Evolutionary conservation across 2,113 vertebrate genomes (phyloP), one percentile per base, ranked within the genome.

Genomic region (Syngnathus floridae): DNA sequence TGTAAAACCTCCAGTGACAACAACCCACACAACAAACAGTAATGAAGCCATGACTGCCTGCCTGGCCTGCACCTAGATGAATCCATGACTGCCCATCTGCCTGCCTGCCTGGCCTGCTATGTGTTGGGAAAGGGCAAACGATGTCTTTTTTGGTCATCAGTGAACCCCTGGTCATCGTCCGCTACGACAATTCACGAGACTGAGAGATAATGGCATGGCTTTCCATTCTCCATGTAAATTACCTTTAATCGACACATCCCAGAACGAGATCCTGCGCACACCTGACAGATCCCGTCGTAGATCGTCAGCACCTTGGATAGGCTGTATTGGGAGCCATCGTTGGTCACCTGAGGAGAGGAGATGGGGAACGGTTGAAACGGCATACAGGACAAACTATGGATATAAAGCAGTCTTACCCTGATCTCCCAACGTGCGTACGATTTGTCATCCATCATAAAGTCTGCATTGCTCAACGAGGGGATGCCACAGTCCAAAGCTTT

Each of bases 171-270:
- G 40, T 4, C 13, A n/a, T 19, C 5, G 35, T 37, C 5, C 8
- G 37, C 35, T 19, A 37, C 38, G 57, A 4, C 7, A 35, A 56
- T 43, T 41, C 19, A 41, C n/a, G 12, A n/a, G 38, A 21, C 4
- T n/a, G n/a, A 31, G 36, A 7, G 46, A 45, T 48, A 6, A 40
- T 43, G 12, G n/a, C 12, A 22, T 9, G 37, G 37, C 19, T 38
- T 41, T 62, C 13, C 4, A 21, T 57, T 55, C 55, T 12, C 1
- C 21, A 49, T 31, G 45, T 2, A 6, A 85, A 84, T 91, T 94
- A 93, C 91, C 92, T 93, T 95, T 92, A 92, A 91, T 90, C 92
- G 91, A 87, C 90, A 93, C 81, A 91, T 86, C 88, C 86, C 85
- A 7, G 86, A 83, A 63, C 73, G 78, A 1, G 84, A 84, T 2